Base-by-base conservation (phyloP, 1,140 invertebrate species). In the Nixonia krombeini region DNA sequence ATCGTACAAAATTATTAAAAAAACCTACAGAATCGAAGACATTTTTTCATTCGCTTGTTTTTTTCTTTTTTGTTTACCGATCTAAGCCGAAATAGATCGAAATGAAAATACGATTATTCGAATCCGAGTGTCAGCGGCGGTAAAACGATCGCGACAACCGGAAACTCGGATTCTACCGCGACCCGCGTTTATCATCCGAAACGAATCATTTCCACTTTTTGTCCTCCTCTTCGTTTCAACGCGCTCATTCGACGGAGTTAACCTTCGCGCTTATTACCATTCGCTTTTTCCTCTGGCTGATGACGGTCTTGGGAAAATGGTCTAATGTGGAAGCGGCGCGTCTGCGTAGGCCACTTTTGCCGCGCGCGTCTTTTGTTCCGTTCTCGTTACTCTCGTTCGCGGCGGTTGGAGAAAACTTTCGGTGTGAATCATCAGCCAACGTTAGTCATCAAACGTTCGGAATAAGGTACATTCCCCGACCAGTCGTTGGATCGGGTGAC, bases 361-460 rank as follows among this genome's bases (percentile, higher is more conserved):
- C 37, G 16, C 37, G n/a, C 37, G 9, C 37, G 15, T 40, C 17
- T 40, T 40, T 40, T 17, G 18, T 40, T 40, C 18, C 5, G 21
- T 21, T 21, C n/a, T 21, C 6, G 21, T 21, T 21, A 21, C 21
- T 21, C 21, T 21, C 21, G 21, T 21, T 10, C 35, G 15, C 29
- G 12, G 1, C 1, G 18, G 28, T 6, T 9, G 26, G 29, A 23
- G 29, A 53, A 63, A 50, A 62, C 59, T 29, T 58, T 58, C 9
- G 21, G 28, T 21, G 28, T 64, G 61, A 64, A 51, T 64, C 61
- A 64, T 51, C n/a, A n/a, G n/a, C 46, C 35, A 29, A 41, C 31
- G 42, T 64, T 57, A 57, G 61, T 64, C 52, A 57, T 25, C 29
- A 21, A 31, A 41, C n/a, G 26, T 28, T 41, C 38, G 29, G 51